Percentiles rank a stretch among this genome's conserved stretches.
These are phyloP conservation scores for Varanus komodoensis DNA, from an alignment of 2,113 vertebrate genomes.

Conservation along the genomic window DNA sequence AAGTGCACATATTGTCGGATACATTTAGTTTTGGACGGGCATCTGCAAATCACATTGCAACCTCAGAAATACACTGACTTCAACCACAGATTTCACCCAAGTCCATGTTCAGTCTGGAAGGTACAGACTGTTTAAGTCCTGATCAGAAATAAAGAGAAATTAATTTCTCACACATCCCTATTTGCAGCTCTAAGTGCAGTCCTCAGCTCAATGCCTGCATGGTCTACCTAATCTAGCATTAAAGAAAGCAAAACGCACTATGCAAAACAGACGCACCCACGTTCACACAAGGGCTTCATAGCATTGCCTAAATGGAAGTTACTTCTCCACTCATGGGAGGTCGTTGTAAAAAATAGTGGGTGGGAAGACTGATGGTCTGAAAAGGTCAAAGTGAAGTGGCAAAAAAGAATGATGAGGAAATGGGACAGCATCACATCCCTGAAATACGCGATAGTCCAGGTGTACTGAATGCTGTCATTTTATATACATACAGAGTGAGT, in stretches of 20 bases:
- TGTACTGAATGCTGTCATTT: constrained; percentile 18
- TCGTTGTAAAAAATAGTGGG: neutral
- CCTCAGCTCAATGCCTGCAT: neutral
- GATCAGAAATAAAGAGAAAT: too few relatives aligned
- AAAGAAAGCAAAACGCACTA: neutral
- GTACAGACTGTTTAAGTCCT: too few relatives aligned
- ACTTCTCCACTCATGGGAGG: neutral
- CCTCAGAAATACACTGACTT: too few relatives aligned
- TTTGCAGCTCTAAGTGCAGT: too few relatives aligned
- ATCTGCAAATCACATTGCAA: too few relatives aligned
- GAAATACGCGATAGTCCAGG: constrained; percentile 55
- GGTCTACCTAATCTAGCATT: neutral
- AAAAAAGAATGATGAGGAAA: neutral
- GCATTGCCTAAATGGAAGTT: neutral
- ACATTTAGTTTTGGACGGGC: too few relatives aligned
- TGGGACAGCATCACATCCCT: constrained; percentile 33
- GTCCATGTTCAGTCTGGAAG: too few relatives aligned
- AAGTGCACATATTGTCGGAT: too few relatives aligned
- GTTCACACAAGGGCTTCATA: neutral
- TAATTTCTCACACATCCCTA: too few relatives aligned
- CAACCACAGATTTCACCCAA: too few relatives aligned
- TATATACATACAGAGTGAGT: neutral
- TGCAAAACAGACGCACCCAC: neutral
- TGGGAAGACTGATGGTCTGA: neutral
- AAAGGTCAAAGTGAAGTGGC: neutral